phyloP scores from a whole-genome alignment of 2,888 invertebrate genomes.

The Eremobia ochroleuca region DNA sequence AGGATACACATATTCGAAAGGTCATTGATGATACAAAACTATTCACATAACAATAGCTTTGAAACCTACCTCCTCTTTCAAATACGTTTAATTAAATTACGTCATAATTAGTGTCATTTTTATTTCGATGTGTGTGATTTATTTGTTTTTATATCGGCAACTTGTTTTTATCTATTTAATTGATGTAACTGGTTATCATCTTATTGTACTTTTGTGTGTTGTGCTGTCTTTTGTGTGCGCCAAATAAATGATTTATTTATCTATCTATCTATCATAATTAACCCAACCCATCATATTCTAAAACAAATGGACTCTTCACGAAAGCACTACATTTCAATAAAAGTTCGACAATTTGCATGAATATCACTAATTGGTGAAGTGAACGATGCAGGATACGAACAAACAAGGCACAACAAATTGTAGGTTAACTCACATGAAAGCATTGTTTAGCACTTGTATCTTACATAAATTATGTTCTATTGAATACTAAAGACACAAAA shows the following conservation, averaged over 20 bases:
- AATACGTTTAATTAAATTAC: not conserved
- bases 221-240: no score
- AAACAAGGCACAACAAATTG: constrained; percentile 86
- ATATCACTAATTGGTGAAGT: constrained; percentile 69
- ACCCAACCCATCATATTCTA: constrained; percentile 1
- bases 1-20: not conserved
- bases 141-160: no score
- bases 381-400: constrained; percentile 82
- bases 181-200: no score
- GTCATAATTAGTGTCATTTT: no score
- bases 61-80: not conserved
- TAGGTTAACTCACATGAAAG: not conserved
- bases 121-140: no score
- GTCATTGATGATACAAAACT: no score
- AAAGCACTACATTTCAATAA: constrained; percentile 24
- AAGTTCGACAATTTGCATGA: constrained; percentile 64
- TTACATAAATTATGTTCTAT: no score
- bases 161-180: no score
- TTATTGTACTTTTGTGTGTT: no score
- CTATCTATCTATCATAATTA: not conserved
- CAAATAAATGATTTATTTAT: no score
- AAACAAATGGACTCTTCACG: constrained; percentile 22
- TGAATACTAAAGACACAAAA: no score
- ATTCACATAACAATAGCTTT: not conserved
- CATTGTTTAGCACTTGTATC: not conserved